Percentiles rank a stretch among this genome's conserved stretches.
phyloP scores from a whole-genome alignment of 2,797 vertebrate species.

The Acanthornis magna region DNA sequence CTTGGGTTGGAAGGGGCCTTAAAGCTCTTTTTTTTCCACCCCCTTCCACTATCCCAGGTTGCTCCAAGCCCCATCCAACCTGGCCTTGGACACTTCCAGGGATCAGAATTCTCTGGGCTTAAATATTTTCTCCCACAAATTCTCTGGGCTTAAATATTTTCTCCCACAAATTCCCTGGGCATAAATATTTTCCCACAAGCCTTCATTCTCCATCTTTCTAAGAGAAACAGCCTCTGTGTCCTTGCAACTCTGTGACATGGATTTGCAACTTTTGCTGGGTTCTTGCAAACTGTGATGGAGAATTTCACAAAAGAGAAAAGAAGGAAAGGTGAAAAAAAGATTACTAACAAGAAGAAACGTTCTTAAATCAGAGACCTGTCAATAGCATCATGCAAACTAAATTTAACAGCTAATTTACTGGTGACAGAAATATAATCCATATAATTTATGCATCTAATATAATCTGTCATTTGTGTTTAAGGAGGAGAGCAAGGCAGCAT shows the following conservation, averaged over 20 bases:
- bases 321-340: neutral
- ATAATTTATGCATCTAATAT: conserved; percentile 62
- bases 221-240: neutral
- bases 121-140: neutral
- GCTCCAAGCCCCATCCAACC: rapidly evolving
- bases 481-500: conserved; percentile 36
- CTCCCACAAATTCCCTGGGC: neutral
- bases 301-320: neutral
- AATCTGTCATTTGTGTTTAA: conserved; percentile 64
- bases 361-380: conserved; percentile 30
- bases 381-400: conserved; percentile 48
- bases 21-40: rapidly evolving
- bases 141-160: neutral
- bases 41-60: neutral
- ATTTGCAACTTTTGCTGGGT: neutral
- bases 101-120: neutral
- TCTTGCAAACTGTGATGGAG: neutral
- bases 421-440: conserved; percentile 61
- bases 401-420: conserved; percentile 63
- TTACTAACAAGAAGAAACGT: neutral
- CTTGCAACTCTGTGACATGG: neutral
- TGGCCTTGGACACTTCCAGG: neutral
- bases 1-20: neutral
- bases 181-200: neutral
- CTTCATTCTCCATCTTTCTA: neutral